Conservation (phyloP, 2,888 invertebrate genomes). For the Drosophila fungiperda region DNA sequence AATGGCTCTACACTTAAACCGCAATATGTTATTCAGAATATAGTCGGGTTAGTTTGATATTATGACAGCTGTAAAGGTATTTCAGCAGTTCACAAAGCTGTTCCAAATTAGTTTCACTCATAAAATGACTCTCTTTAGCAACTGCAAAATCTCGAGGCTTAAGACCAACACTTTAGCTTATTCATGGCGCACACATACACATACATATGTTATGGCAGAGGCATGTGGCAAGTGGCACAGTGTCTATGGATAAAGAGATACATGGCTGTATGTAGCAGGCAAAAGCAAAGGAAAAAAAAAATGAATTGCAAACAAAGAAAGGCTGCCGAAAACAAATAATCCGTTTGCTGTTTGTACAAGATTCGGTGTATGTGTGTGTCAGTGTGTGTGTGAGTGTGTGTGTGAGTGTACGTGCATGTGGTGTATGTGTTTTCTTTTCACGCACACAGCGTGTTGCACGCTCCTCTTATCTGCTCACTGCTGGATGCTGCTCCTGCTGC, state of each 20-base stretch:
- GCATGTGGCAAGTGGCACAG: conserved; percentile 27
- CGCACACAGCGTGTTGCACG: conserved; percentile 38
- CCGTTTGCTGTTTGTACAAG: conserved; percentile 57
- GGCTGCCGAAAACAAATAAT: conserved; percentile 78
- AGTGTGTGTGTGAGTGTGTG: conserved; percentile 25
- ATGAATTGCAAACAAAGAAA: conserved; percentile 60
- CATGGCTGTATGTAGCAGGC: conserved; percentile 12
- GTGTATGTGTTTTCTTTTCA: conserved; percentile 37
- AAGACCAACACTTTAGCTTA: conserved; percentile 39
- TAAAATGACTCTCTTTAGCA: conserved; percentile 8
- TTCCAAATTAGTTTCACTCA: conserved; percentile 49
- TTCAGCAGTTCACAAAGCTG: conserved; percentile 10
- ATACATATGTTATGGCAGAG: background rate
- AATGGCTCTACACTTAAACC: background rate
- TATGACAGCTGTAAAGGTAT: conserved; percentile 22
- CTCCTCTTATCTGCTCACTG: conserved; percentile 47
- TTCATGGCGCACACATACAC: conserved; percentile 30
- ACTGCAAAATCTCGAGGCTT: conserved; percentile 22
- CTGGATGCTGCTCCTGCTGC: conserved; percentile 28
- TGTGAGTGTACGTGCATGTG: conserved; percentile 33
- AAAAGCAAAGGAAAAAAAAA: conserved; percentile 20
- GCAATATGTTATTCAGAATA: background rate
- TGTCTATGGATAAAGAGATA: conserved; percentile 51
- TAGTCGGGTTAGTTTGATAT: conserved; percentile 7
- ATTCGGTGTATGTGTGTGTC: conserved; percentile 1